phyloP scores from a whole-genome alignment of 2,888 invertebrate genomes.

The Mayetiola destructor region DNA sequence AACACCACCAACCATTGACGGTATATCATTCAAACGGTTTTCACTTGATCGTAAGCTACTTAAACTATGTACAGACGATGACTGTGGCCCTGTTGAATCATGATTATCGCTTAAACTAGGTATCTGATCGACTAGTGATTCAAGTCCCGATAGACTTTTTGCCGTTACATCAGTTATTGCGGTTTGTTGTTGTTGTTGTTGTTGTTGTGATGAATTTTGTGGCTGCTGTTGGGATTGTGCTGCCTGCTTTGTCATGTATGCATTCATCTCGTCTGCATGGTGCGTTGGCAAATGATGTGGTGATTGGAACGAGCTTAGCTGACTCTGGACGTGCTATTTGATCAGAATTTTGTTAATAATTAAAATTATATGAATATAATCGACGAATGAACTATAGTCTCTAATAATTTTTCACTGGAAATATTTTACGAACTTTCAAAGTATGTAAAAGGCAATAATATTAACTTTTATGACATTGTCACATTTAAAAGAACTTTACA shows the following conservation, averaged over 20 bases:
- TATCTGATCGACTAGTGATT: slow-evolving; percentile 82
- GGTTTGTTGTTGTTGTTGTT: slow-evolving; percentile 20
- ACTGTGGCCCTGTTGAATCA: slow-evolving; percentile 19
- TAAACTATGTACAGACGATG: not conserved
- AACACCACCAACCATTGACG: not conserved
- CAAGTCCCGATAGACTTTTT: slow-evolving; percentile 71
- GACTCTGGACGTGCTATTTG: slow-evolving; percentile 7
- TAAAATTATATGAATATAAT: too few species aligned
- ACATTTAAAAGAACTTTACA: too few species aligned
- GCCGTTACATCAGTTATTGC: slow-evolving; percentile 53
- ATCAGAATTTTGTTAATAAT: too few species aligned
- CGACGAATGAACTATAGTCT: too few species aligned
- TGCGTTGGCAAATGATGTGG: slow-evolving; percentile 15
- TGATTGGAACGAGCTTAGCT: slow-evolving; percentile 5
- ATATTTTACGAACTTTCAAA: too few species aligned
- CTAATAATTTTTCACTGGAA: too few species aligned
- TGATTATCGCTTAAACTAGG: slow-evolving; percentile 70
- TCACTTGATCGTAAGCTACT: not conserved
- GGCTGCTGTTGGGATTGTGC: too few species aligned
- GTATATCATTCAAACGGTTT: not conserved
- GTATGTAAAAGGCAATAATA: too few species aligned
- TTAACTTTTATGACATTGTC: too few species aligned
- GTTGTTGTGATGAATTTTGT: slow-evolving; percentile 17
- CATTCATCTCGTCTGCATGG: slow-evolving; percentile 4
- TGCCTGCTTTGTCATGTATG: slow-evolving; percentile 14